Conservation (phyloP, 2,888 invertebrate species). For the Rotaria sp. region DNA sequence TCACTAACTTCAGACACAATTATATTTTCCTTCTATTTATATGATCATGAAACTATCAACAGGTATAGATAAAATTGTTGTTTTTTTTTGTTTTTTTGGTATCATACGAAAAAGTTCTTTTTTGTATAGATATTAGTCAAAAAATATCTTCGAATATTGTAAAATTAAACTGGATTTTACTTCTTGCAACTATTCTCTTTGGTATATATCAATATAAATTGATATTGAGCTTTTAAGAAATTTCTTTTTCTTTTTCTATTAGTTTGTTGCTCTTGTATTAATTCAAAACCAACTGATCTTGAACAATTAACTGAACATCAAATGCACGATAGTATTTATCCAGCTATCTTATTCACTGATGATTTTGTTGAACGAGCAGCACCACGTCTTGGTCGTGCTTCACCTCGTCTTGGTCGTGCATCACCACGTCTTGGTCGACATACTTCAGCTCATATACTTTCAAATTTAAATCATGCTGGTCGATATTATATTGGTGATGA, state of each 20-base stretch:
- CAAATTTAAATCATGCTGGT: conserved; percentile 17
- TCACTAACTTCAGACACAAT: background rate
- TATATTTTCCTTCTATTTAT: background rate
- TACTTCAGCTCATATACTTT: background rate
- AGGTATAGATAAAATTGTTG: background rate
- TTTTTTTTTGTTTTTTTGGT: too few relatives aligned
- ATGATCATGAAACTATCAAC: background rate
- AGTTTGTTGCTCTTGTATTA: background rate
- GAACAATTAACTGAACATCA: background rate
- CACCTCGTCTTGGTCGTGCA: conserved; percentile 26
- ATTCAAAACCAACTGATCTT: background rate
- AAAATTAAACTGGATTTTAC: background rate
- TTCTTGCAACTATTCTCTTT: background rate
- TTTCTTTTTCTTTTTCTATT: background rate
- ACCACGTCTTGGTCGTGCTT: conserved; percentile 23
- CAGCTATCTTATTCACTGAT: background rate
- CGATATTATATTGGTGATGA: conserved; percentile 9
- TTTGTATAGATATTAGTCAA: background rate
- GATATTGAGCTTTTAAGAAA: too few relatives aligned
- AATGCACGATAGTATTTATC: background rate
- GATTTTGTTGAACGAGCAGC: conserved; percentile 15
- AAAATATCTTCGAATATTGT: background rate
- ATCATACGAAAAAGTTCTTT: too few relatives aligned
- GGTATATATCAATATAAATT: background rate
- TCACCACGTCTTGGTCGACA: background rate